Evolutionary conservation across 2,797 vertebrate species (phyloP).

Genomic region (Naso thynnoides): DNA sequence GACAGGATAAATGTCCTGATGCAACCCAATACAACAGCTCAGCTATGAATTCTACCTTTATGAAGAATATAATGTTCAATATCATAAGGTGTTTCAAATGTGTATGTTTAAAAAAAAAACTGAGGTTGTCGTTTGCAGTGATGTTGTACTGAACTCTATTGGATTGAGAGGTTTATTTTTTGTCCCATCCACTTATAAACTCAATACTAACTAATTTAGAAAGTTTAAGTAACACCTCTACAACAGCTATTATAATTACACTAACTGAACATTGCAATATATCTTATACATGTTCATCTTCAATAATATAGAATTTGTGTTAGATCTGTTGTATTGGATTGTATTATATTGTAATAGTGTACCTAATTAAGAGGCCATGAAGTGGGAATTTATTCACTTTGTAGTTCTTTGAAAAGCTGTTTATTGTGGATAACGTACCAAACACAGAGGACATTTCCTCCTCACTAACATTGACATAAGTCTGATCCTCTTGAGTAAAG

Average conservation of each 20-base stretch:
- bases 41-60: not conserved
- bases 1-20: not conserved
- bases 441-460: not conserved
- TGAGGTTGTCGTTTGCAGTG: not conserved
- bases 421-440: not conserved
- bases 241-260: not conserved
- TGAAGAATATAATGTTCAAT: not conserved
- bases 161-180: not conserved
- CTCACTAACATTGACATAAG: not conserved
- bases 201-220: not conserved
- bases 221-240: not conserved
- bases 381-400: no score
- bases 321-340: not conserved
- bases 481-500: not conserved
- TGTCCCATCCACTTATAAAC: not conserved
- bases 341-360: not conserved
- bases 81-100: not conserved
- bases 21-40: not conserved
- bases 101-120: not conserved
- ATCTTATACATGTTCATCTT: no score
- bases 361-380: not conserved
- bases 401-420: not conserved
- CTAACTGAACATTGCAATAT: not conserved
- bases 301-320: not conserved
- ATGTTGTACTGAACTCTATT: not conserved